Base-by-base conservation (phyloP, 2,888 invertebrate species). In the Cephus spinipes region DNA sequence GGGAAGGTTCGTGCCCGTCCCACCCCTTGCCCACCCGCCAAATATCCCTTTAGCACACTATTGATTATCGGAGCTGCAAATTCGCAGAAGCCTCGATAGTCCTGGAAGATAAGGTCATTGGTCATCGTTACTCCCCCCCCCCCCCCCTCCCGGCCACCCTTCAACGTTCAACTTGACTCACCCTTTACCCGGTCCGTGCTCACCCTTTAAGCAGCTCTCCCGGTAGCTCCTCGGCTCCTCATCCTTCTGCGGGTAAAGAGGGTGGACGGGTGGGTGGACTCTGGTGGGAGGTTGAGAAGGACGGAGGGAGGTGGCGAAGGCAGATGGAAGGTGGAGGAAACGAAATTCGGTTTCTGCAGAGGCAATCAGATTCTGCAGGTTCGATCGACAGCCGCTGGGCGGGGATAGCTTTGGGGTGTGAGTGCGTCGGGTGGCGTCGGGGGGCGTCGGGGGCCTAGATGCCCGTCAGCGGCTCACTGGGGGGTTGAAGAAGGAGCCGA, bases 51-150 rank as follows among this genome's bases (percentile, higher is more conserved):
- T 34, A 30, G 30, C 74, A 15, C 36, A 74, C 74, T 73, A 35
- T 40, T 55, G 55, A 55, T 55, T 55, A 55, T 55, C 55, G 55
- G 55, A 55, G 23, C 55, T 55, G 55, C 55, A 55, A 55, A 55
- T 23, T 55, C 55, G 9, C 55, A 55, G 23, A 55, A 55, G 55
- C 55, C 55, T 55, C 55, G 55, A 55, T 55, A 31, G 71, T 71
- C 71, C 71, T 71, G 32, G 31, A 33, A 31, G 71, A 71, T 71
- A 71, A 71, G 71, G 71, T 77, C 69, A 68, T 34, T 33, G 77
- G 77, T 55, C 74, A 74, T 74, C 69, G 74, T 77, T 77, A 74
- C 74, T 73, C 69, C 69, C 32, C 32, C 32, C 32, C 32, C 4
- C 32, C n/a, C n/a, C n/a, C n/a, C n/a, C n/a, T n/a, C 32, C 3